Evolutionary conservation across 35 echinoderm and acorn worm species (phyloP).

Genomic region (Lytechinus pictus): DNA sequence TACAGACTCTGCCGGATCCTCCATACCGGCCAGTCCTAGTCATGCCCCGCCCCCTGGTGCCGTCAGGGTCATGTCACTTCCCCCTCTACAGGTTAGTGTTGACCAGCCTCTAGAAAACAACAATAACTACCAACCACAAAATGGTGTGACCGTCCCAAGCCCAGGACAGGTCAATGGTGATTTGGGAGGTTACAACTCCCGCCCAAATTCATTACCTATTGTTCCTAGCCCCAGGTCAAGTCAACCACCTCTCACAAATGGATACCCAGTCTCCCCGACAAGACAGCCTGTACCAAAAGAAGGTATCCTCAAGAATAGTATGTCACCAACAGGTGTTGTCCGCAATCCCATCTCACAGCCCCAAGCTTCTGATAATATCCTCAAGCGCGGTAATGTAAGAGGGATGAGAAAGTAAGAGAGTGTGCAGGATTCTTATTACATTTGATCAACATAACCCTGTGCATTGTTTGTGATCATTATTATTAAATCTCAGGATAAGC

Average conservation of each 20-base stretch:
- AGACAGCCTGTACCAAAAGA: neutral
- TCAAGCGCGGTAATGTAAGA: slow-evolving; percentile 32
- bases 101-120: neutral
- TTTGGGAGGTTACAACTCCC: neutral
- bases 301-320: neutral
- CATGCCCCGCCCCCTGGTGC: neutral
- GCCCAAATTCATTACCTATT: neutral
- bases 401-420: neutral
- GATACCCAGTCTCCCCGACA: slow-evolving; percentile 6
- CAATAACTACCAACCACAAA: neutral
- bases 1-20: neutral
- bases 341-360: neutral
- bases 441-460: neutral
- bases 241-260: neutral
- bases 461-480: too few species aligned
- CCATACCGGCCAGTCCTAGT: neutral
- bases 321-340: neutral
- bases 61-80: slow-evolving; percentile 9
- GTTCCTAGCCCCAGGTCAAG: neutral
- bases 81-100: slow-evolving; percentile 28
- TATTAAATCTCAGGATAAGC: too few species aligned
- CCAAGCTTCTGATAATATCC: slow-evolving; percentile 21
- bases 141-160: neutral
- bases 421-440: neutral
- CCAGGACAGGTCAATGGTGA: neutral